Base-by-base conservation (phyloP, 2,797 vertebrate genomes). In the Sebastes melanostomus region DNA sequence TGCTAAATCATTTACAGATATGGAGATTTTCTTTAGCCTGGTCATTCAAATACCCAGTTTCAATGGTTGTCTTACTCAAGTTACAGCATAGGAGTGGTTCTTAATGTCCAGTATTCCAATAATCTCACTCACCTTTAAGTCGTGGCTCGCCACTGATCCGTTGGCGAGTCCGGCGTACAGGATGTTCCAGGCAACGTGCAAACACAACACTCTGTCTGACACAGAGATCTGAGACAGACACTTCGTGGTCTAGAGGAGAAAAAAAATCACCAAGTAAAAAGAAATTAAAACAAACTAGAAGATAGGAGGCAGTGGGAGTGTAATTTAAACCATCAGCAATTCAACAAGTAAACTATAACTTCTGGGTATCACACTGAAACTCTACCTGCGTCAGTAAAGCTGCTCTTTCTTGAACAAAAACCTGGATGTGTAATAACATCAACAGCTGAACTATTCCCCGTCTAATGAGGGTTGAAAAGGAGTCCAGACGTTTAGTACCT, bases 91-190 rank as follows among this genome's bases (percentile, higher is more conserved):
- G 2, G 24, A 36, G 50, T 29, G 61, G 0, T 62, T 73, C 59
- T 67, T 32, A 13, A 56, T 18, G 13, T 75, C 14, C 38, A n/a
- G 8, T 32, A 8, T 24, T 60, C 1, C 18, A 69, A 16, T 32
- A 2, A 60, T 60, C 25, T 61, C 12, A 38, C 95, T 91, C 67
- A 99, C 98, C 96, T 97, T 98, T 75, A 97, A 85, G 77, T 87
- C 97, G 80, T 95, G 96, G 85, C 96, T 97, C 72, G 96, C 93
- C 66, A 99, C 98, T 0, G 90, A 95, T 75, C 98, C 98, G 29
- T 96, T 98, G 78, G 97, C 97, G 32, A 99, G 96, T n/a, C 98
- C 98, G 0, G 91, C 97, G 18, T 96, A 99, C 66, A 99, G 93
- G 82, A 96, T 95, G 78, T 96, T 96, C 98, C 98, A 99, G 46